These are phyloP conservation scores for Nettapus auritus DNA, from an alignment of 2,113 vertebrate genomes.

Conservation along the genomic window DNA sequence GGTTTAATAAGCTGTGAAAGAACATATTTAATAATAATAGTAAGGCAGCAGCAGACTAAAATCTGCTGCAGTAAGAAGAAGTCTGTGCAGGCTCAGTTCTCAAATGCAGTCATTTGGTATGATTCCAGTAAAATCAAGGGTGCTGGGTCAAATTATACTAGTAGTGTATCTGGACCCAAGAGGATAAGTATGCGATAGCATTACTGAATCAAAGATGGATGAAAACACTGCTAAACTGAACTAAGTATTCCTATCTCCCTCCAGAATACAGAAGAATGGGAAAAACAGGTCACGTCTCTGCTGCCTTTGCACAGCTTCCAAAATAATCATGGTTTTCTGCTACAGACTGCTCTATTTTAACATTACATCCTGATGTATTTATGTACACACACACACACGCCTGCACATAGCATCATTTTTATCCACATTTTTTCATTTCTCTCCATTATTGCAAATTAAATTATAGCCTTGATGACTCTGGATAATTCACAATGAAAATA, in stretches of 20 bases:
- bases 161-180: neutral
- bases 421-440: neutral
- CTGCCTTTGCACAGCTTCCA: constrained; percentile 10
- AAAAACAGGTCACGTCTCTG: neutral
- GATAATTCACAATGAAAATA: constrained; percentile 14
- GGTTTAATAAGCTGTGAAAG: neutral
- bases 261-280: neutral
- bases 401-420: neutral
- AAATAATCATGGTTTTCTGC: neutral
- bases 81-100: neutral
- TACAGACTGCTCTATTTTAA: neutral
- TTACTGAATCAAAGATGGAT: neutral
- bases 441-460: constrained; percentile 26
- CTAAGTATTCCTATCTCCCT: neutral
- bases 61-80: neutral
- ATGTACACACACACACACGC: neutral
- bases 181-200: neutral
- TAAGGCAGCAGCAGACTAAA: neutral
- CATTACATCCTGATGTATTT: neutral
- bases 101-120: neutral
- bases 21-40: neutral
- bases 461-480: neutral
- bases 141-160: neutral
- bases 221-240: neutral
- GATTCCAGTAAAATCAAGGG: neutral